Conservation (phyloP, 2,113 vertebrate species). For the Albula glossodonta region DNA sequence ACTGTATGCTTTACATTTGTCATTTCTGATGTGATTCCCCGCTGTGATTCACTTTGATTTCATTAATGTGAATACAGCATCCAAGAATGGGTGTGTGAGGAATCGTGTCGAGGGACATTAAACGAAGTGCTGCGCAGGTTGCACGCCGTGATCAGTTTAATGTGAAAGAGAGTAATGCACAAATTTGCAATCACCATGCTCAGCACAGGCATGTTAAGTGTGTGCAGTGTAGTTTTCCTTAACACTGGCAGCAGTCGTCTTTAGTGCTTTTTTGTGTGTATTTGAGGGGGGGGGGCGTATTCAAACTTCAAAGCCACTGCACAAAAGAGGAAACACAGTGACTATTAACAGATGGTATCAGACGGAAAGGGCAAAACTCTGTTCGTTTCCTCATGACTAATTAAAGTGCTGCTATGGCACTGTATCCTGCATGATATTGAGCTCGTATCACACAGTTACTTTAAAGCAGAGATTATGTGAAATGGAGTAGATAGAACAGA, state of each 20-base stretch:
- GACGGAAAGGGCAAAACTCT: neutral
- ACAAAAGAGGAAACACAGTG: neutral
- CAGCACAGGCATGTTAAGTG: neutral
- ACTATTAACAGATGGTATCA: neutral
- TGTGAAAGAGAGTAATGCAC: neutral
- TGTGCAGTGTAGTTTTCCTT: neutral
- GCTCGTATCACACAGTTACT: neutral
- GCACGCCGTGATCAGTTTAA: neutral
- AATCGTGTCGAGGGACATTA: neutral
- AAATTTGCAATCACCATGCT: neutral
- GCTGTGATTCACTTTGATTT: neutral
- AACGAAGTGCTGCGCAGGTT: neutral
- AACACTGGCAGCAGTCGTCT: neutral
- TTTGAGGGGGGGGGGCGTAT: neutral
- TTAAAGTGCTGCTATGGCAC: constrained; percentile 10
- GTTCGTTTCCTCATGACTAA: constrained; percentile 1
- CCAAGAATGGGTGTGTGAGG: neutral
- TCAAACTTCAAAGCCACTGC: neutral
- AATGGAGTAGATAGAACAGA: neutral
- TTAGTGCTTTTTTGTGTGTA: neutral
- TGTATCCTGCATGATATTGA: neutral
- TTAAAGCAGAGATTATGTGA: neutral
- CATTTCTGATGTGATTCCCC: no score
- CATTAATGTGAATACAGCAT: neutral
- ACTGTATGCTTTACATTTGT: neutral